These are phyloP conservation scores for Sinonovacula constricta DNA, from an alignment of 1,140 invertebrate species.

Conservation along the genomic window DNA sequence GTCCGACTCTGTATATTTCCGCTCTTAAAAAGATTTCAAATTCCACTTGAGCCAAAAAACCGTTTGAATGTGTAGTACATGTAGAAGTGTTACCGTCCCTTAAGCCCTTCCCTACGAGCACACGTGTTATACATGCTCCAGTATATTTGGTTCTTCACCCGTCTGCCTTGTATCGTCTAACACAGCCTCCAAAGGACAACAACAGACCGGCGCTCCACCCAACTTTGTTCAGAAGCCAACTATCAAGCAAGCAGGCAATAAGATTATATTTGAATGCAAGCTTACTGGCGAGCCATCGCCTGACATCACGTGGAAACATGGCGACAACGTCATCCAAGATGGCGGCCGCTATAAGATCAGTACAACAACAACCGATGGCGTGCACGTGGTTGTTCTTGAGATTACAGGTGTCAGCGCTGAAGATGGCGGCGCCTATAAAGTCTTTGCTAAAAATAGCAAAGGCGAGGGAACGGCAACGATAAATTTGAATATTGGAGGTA, in stretches of 20 bases:
- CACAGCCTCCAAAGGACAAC: slow-evolving; percentile 31
- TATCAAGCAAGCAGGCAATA: slow-evolving; percentile 91
- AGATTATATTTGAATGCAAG: slow-evolving; percentile 96
- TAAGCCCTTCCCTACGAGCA: too few species aligned
- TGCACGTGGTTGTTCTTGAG: slow-evolving; percentile 90
- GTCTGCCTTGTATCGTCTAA: not conserved
- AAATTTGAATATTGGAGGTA: slow-evolving; percentile 95
- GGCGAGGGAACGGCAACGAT: slow-evolving; percentile 98
- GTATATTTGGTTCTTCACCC: slow-evolving; percentile 3
- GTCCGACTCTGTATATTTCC: too few species aligned
- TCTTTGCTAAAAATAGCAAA: slow-evolving; percentile 97
- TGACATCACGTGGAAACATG: slow-evolving; percentile 93
- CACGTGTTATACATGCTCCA: slow-evolving; percentile 3
- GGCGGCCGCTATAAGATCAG: slow-evolving; percentile 95
- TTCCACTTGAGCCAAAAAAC: too few species aligned
- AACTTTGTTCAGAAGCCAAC: slow-evolving; percentile 97
- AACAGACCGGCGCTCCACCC: slow-evolving; percentile 87
- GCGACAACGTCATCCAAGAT: slow-evolving; percentile 92
- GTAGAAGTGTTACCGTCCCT: too few species aligned
- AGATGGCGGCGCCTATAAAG: slow-evolving; percentile 97
- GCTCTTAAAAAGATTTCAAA: too few species aligned
- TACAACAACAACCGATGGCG: slow-evolving; percentile 87
- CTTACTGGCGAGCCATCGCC: slow-evolving; percentile 96
- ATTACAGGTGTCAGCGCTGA: slow-evolving; percentile 96
- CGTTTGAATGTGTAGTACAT: too few species aligned